Base-by-base conservation (phyloP, 2,797 vertebrate species). In the Coranthus polyacanthus region DNA sequence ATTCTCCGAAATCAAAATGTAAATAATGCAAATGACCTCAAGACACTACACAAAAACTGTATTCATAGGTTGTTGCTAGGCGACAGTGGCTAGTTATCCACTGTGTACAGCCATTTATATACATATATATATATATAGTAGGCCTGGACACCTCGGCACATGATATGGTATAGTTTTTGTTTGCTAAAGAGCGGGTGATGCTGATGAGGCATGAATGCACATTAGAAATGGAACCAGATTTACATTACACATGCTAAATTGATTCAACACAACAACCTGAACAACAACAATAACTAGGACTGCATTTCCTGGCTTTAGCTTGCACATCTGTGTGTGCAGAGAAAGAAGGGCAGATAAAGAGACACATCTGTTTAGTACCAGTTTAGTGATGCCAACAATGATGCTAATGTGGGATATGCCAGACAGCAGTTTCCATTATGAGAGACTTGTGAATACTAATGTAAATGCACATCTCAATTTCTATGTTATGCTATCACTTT, bases 51-150 rank as follows among this genome's bases (percentile, higher is more conserved):
- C 22, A 26, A 43, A 5, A 22, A 38, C 5, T 16, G 3, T 8
- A 47, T 46, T 56, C 51, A 75, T 62, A 49, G 21, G 36, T 16
- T 1, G 63, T 83, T 83, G 74, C 81, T 76, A 81, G 54, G 81
- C 24, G 62, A 82, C 81, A 69, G 63, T 57, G 49, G 24, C 68
- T 51, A 12, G 6, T 52, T 65, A 60, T 36, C 11, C 32, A 38
- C n/a, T 41, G 45, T 67, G 36, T 42, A 41, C 21, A 9, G 17
- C 22, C 24, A 47, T n/a, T n/a, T n/a, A n/a, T n/a, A n/a, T n/a
- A n/a, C 57, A 55, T 38, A 53, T n/a, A 54, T 38, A 43, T 58
- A 55, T 38, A 53, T n/a, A 54, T 38, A 43, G 49, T 59, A 55
- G 56, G 45, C 12, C 56, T 45, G 9, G 42, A 37, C 45, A 50